These are phyloP conservation scores for Aleiodes sp. DNA, from an alignment of 1,140 invertebrate species.

Conservation along the genomic window DNA sequence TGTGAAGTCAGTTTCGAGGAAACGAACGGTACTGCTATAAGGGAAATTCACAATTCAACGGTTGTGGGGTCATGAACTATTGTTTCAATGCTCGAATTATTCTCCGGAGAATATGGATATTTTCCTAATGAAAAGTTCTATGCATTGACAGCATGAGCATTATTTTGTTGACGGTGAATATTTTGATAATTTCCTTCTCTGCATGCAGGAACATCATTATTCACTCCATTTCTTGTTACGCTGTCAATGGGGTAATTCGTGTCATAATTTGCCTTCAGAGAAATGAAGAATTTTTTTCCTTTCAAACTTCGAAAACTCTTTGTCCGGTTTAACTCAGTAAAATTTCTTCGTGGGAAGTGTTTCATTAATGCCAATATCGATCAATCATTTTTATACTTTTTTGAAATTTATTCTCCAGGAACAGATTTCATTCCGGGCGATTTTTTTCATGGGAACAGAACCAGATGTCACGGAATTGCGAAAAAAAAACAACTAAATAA, in stretches of 20 bases:
- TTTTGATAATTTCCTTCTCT: no score
- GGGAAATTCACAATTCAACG: constrained; percentile 9
- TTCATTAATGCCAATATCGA: no score
- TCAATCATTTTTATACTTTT: no score
- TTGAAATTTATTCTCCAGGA: no score
- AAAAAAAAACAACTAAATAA: background rate
- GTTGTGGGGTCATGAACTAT: background rate
- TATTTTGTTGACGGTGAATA: no score
- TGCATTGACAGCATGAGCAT: no score
- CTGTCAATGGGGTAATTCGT: no score
- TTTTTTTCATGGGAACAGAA: background rate
- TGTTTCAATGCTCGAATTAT: background rate
- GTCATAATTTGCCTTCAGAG: no score
- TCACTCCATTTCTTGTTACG: no score
- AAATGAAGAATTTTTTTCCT: background rate
- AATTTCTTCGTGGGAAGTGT: no score
- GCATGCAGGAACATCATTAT: no score
- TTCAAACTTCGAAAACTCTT: background rate
- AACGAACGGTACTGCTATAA: background rate
- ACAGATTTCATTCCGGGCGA: background rate
- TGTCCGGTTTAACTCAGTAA: no score
- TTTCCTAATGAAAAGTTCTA: background rate
- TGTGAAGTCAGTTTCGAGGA: constrained; percentile 8
- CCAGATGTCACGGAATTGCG: background rate
- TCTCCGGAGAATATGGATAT: background rate